These are phyloP conservation scores for Budorcas taxicolor DNA, from an alignment of 2,113 vertebrate genomes.

Conservation along the genomic window DNA sequence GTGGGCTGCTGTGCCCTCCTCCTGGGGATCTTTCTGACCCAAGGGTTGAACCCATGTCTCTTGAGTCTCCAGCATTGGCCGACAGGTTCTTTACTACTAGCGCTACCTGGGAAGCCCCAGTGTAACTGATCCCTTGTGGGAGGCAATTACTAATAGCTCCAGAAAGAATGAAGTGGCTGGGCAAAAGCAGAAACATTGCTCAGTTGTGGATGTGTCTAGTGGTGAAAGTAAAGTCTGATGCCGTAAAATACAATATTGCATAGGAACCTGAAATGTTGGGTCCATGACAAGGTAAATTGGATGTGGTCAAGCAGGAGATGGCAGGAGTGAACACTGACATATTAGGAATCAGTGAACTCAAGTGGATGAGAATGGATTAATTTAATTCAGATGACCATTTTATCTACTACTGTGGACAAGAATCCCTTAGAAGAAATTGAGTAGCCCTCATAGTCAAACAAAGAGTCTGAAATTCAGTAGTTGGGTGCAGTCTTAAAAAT, in stretches of 20 bases:
- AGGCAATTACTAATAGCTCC: background rate
- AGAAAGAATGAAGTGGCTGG: background rate
- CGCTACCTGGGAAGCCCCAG: background rate
- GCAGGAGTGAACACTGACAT: background rate
- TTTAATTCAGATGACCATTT: background rate
- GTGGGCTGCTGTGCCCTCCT: background rate
- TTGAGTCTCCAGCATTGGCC: background rate
- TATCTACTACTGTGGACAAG: background rate
- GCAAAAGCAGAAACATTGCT: background rate
- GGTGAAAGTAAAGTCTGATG: background rate
- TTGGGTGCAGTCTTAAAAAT: background rate
- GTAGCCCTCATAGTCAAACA: background rate
- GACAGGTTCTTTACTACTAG: background rate
- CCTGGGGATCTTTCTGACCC: background rate
- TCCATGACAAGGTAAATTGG: background rate
- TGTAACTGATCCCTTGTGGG: background rate
- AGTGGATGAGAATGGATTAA: background rate
- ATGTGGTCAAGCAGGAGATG: background rate
- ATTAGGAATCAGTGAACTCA: background rate
- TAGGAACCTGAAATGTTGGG: background rate
- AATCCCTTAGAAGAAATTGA: background rate
- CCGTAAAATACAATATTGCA: background rate
- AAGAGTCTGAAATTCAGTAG: background rate
- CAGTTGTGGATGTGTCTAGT: background rate
- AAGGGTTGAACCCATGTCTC: background rate